These are phyloP conservation scores for Ptychobarbus kaznakovi DNA, from an alignment of 2,797 vertebrate genomes.

Conservation along the genomic window DNA sequence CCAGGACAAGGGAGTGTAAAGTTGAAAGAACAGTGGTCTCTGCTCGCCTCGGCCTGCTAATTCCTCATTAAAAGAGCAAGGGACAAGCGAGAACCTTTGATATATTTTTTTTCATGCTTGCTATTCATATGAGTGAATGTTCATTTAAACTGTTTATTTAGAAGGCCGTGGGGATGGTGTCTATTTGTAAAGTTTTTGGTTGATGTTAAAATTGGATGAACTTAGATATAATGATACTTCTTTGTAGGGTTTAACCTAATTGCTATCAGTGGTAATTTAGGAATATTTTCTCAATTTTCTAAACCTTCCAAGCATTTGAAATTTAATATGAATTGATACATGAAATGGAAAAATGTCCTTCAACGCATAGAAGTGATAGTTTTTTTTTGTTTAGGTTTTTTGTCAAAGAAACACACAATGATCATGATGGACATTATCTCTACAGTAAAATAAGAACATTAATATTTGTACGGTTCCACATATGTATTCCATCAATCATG, in stretches of 20 bases:
- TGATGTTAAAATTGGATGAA: constrained; percentile 9
- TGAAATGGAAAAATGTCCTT: constrained; percentile 1
- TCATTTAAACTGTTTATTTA: constrained; percentile 20
- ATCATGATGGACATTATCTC: neutral
- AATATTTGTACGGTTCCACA: neutral
- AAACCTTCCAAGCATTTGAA: neutral
- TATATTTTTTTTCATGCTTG: constrained; percentile 49
- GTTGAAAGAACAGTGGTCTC: constrained; percentile 50
- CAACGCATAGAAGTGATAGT: neutral
- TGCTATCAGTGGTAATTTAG: neutral
- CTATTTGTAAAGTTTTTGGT: neutral
- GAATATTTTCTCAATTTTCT: neutral
- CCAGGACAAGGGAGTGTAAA: constrained; percentile 42
- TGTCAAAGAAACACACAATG: neutral
- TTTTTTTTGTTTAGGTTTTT: constrained; percentile 46
- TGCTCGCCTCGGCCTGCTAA: constrained; percentile 54
- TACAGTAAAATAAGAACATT: neutral
- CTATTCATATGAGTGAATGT: constrained; percentile 33
- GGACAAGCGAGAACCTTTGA: constrained; percentile 53
- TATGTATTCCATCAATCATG: neutral
- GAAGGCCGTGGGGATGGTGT: neutral
- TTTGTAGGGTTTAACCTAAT: constrained; percentile 17
- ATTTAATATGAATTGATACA: neutral
- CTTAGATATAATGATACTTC: neutral
- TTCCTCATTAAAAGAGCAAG: constrained; percentile 64